Base-by-base conservation (phyloP, 1,140 invertebrate species). In the Sipha flava region DNA sequence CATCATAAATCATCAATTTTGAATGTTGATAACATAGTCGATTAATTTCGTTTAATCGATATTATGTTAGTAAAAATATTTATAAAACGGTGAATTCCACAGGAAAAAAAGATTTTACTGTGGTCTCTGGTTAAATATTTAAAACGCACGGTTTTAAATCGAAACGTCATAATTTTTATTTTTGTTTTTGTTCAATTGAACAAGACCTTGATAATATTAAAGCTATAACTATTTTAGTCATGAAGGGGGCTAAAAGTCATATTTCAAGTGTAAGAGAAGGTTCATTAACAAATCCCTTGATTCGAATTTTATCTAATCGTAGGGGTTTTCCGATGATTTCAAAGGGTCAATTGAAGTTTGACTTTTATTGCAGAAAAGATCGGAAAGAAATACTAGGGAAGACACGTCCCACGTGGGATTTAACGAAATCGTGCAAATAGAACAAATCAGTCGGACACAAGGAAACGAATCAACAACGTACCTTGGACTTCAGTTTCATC, bases 381-480 rank as follows among this genome's bases (percentile, higher is more conserved):
- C 18, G 47, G 29, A 7, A 47, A 3, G 64, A 34, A 21, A 57
- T 49, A 21, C 31, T 37, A 23, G 49, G 72, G 72, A 37, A 34
- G 29, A 57, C 49, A 75, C 72, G 72, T 75, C 18, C 72, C 72
- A 75, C 31, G 26, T 34, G 72, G 72, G 72, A 75, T 40, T 54
- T 77, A 59, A 57, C 73, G 12, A 26, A 77, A 77, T 77, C 73
- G 73, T 59, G 52, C 52, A 77, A 77, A 75, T 75, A 57, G 45
- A 77, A 54, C 73, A 57, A 43, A 57, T 43, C 14, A 43, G 73
- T 3, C n/a, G 52, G 52, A 59, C 49, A 37, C 21, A 16, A 37
- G 49, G 37, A 77, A 59, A 77, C 73, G 52, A 77, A 77, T 77
- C 73, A 77, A 77, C 73, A 77, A 59, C 57, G 52, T 59, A 59